Percentiles rank a stretch among this genome's conserved stretches.
Conservation (phyloP, 2,797 vertebrate genomes). For the Malurus splendens region DNA sequence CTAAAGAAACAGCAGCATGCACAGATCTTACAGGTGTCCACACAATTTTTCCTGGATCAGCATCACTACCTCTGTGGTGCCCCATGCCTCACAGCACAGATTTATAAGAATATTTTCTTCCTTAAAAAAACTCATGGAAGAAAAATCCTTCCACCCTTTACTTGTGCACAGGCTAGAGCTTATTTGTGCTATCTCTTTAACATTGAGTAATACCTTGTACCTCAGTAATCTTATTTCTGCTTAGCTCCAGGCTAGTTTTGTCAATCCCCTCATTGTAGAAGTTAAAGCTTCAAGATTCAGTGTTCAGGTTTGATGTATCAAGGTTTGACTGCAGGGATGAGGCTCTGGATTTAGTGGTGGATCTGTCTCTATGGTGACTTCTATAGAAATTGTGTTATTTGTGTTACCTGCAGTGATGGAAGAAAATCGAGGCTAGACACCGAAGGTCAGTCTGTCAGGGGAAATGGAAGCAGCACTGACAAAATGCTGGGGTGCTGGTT, state of each 20-base stretch:
- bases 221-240: background rate
- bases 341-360: background rate
- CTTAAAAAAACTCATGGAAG: background rate
- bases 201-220: background rate
- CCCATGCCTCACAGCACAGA: background rate
- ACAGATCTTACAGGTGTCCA: background rate
- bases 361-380: slow-evolving; percentile 5
- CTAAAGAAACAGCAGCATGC: background rate
- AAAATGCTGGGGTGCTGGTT: background rate
- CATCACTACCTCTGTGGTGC: background rate
- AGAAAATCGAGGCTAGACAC: background rate
- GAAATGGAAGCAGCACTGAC: background rate
- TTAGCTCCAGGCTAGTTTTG: background rate
- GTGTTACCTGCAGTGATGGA: background rate
- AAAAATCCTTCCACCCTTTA: background rate
- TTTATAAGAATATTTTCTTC: background rate
- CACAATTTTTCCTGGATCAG: background rate
- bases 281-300: background rate
- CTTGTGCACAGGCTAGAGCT: background rate
- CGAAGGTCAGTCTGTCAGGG: background rate
- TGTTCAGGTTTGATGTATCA: background rate
- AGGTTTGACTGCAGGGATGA: background rate
- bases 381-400: background rate
- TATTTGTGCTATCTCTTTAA: background rate
- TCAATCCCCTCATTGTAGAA: background rate